Percentiles rank a stretch among this genome's conserved stretches.
Evolutionary conservation across 2,888 invertebrate genomes (phyloP).

Genomic region (Eucera pruinosa): DNA sequence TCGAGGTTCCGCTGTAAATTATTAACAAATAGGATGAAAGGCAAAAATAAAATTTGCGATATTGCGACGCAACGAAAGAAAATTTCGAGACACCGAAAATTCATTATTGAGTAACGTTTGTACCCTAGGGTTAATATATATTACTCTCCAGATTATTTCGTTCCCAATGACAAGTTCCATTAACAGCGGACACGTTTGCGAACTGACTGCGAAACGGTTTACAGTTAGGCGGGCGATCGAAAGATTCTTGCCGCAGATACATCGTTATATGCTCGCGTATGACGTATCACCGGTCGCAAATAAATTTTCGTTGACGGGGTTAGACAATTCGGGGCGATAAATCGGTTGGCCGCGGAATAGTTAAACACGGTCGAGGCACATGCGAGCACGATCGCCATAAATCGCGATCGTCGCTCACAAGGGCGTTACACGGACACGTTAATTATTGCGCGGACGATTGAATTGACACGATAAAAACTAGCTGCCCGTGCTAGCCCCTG

Average conservation of each 20-base stretch:
- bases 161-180: not conserved
- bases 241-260: slow-evolving; percentile 32
- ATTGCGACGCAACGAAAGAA: too few relatives aligned
- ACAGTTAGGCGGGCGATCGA: not conserved
- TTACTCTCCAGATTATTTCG: slow-evolving; percentile 17
- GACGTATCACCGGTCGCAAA: slow-evolving; percentile 44
- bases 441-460: slow-evolving; percentile 77
- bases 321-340: slow-evolving; percentile 69
- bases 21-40: too few relatives aligned
- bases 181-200: slow-evolving; percentile 16
- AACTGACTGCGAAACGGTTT: slow-evolving; percentile 6
- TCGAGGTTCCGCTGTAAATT: too few relatives aligned
- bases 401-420: slow-evolving; percentile 77
- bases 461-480: slow-evolving; percentile 77
- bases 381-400: slow-evolving; percentile 73
- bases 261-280: slow-evolving; percentile 30
- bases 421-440: slow-evolving; percentile 77
- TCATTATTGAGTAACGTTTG: too few relatives aligned
- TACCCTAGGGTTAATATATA: too few relatives aligned
- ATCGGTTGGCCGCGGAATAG: slow-evolving; percentile 65
- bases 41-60: too few relatives aligned
- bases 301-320: slow-evolving; percentile 40
- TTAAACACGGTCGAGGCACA: slow-evolving; percentile 63
- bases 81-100: too few relatives aligned
- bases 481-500: slow-evolving; percentile 56